Conservation (phyloP, 2,797 vertebrate species). For the Gymnothorax javanicus region DNA sequence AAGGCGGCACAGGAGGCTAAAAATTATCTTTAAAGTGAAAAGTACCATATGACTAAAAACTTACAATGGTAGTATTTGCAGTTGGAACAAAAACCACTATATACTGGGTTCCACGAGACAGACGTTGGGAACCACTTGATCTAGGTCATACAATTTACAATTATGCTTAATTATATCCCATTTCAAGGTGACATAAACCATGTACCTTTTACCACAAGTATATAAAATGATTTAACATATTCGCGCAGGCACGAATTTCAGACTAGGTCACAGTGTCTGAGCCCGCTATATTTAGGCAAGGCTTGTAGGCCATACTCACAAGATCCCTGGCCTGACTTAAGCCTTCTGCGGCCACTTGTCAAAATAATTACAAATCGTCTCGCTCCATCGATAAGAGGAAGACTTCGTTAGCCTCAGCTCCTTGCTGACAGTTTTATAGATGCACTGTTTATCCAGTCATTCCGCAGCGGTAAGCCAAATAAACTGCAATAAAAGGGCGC, state of each 20-base stretch:
- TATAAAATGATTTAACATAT: no score
- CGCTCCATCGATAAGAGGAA: neutral
- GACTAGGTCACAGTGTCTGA: neutral
- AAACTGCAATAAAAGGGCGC: constrained; percentile 9
- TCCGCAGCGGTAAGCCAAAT: neutral
- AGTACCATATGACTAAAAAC: no score
- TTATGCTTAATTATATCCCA: no score
- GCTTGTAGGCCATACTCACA: neutral
- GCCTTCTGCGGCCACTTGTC: neutral
- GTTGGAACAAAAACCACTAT: no score
- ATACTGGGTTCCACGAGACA: no score
- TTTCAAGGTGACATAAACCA: no score
- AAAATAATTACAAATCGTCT: neutral
- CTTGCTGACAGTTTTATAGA: constrained; percentile 9
- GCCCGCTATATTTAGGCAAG: neutral
- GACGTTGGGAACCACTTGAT: no score
- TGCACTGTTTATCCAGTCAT: neutral
- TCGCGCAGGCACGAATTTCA: neutral
- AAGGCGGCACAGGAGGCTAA: no score
- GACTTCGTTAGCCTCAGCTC: neutral
- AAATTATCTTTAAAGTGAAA: no score
- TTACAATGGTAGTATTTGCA: no score
- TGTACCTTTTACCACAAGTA: no score
- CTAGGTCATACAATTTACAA: no score
- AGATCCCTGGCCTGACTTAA: neutral